Evolutionary conservation across 64 coral and sea anemone genomes (phyloP), one percentile per base, ranked within the genome.

Genomic region (Exaiptasia diaphana): DNA sequence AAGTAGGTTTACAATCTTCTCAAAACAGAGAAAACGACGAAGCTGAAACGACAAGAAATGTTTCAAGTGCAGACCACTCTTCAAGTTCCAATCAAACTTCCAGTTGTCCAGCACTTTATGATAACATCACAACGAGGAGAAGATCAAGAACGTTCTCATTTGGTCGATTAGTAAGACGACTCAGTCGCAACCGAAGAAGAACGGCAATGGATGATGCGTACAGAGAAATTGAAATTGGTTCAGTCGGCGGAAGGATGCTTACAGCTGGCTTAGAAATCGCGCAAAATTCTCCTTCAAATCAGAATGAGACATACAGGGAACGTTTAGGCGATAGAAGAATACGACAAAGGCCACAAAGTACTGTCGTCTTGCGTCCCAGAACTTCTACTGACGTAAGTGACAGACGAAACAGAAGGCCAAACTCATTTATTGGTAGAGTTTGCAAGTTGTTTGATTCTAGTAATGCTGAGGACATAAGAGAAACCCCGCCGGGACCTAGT

Each of bases 81-180:
- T 45, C 44, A 17, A n/a, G n/a, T n/a, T n/a, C n/a, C n/a, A 37
- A 49, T 41, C 69, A 73, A 20, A 42, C 69, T 10, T 27, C 38
- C 32, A 65, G 61, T 65, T 65, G 27, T 65, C 61, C 61, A 26
- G 30, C 30, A 13, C 38, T 65, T 35, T 65, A 15, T 36, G 61
- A 65, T 20, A 37, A 65, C 11, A 15, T 20, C 12, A 38, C 30
- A 20, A 35, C 61, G 32, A 65, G 61, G 38, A 37, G 61, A 73
- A 73, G 69, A 26, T 73, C 41, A 42, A 42, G 69, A 37, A n/a
- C 14, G n/a, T 73, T 73, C 41, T 73, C 69, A n/a, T 73, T 73
- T 45, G 33, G 69, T 23, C 69, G 69, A 30, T 73, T 73, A 37
- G 69, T 73, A 35, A n/a, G 61, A 37, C 22, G 61, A 38, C 8